Conservation (phyloP, 2,888 invertebrate genomes). For the Balanococcus diminutus region DNA sequence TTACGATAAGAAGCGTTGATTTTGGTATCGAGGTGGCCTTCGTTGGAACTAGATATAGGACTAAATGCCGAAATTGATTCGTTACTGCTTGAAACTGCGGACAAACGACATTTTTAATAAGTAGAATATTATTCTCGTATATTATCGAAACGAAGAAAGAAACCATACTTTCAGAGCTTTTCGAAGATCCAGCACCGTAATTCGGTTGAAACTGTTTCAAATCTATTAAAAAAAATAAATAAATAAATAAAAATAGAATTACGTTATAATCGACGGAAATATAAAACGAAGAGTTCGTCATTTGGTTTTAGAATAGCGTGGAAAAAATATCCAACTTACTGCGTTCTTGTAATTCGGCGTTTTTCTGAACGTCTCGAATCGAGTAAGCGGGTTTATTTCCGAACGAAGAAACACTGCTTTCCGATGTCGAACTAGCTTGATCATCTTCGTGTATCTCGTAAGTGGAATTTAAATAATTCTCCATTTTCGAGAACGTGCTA, state of each 20-base stretch:
- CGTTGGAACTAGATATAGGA: constrained; percentile 29
- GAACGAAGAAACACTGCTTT: constrained; percentile 22
- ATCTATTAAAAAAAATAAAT: not conserved
- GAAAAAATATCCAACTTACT: not conserved
- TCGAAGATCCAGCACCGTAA: constrained; percentile 16
- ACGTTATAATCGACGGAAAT: not conserved
- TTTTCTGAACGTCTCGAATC: constrained; percentile 36
- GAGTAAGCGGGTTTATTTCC: not conserved
- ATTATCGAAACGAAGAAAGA: not conserved
- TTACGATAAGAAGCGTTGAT: not conserved
- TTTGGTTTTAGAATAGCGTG: not conserved
- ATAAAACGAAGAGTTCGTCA: not conserved
- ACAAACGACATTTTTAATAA: not conserved
- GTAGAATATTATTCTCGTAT: too few species aligned
- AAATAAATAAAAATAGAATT: not conserved
- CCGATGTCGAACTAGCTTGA: not conserved
- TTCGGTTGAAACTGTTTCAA: constrained; percentile 22
- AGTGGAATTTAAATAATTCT: not conserved
- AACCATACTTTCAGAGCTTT: constrained; percentile 43
- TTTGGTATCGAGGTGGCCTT: not conserved
- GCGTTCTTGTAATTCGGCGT: constrained; percentile 42
- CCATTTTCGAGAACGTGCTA: not conserved
- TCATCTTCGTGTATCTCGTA: constrained; percentile 21
- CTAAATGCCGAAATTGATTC: constrained; percentile 24
- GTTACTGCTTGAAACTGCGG: constrained; percentile 29